Conservation (phyloP, 2,113 vertebrate species). For the Cisticola juncidis region DNA sequence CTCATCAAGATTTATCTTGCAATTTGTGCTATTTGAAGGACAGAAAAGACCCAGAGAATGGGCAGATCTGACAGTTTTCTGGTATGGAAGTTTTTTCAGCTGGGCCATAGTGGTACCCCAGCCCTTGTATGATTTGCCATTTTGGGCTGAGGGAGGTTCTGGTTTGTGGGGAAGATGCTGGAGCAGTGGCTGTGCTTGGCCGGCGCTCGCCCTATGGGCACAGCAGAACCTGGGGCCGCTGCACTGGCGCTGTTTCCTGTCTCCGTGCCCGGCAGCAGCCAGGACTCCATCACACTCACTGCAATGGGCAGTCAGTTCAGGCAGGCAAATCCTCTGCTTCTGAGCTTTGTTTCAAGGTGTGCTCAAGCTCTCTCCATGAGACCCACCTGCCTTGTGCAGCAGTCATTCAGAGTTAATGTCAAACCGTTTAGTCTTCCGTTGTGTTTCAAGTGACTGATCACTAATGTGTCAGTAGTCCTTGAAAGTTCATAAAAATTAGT, state of each 20-base stretch:
- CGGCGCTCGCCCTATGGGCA: neutral
- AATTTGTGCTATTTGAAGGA: neutral
- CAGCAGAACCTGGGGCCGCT: neutral
- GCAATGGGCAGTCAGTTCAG: neutral
- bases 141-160: neutral
- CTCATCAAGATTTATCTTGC: neutral
- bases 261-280: neutral
- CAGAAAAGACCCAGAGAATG: neutral
- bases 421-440: neutral
- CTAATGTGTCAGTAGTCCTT: neutral
- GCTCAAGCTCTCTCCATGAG: neutral
- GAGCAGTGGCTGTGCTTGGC: neutral
- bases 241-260: neutral
- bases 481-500: neutral
- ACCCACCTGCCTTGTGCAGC: neutral
- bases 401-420: neutral
- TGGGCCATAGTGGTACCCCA: neutral
- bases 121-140: neutral
- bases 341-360: neutral
- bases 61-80: neutral
- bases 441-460: neutral
- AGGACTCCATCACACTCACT: neutral
- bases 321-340: neutral
- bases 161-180: neutral
- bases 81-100: rapidly evolving